A percentile compares a stretch with the other conserved stretches of the same genome.
These are phyloP conservation scores for Pionites leucogaster DNA, from an alignment of 2,113 vertebrate genomes.

Conservation along the genomic window DNA sequence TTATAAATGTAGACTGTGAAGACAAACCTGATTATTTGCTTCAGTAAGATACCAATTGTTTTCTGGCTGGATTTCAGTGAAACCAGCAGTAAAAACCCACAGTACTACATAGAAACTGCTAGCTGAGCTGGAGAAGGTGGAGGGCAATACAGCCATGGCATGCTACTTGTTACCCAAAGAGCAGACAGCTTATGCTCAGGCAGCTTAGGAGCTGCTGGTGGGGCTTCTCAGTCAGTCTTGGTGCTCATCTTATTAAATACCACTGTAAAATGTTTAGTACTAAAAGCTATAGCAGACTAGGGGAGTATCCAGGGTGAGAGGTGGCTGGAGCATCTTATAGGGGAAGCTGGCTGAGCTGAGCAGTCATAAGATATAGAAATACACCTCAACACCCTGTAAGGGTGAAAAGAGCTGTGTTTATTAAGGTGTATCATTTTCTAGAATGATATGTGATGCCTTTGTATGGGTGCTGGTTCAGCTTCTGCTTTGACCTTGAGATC, in stretches of 20 bases:
- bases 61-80: background rate
- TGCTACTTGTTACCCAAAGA: rapidly evolving
- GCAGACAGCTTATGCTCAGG: background rate
- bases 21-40: background rate
- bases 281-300: background rate
- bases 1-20: background rate
- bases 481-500: background rate
- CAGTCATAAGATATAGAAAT: background rate
- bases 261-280: background rate
- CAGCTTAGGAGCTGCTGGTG: background rate
- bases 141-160: background rate
- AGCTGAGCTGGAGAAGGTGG: background rate
- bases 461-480: background rate
- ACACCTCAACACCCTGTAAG: background rate
- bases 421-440: background rate
- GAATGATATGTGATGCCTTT: background rate
- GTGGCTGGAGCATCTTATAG: background rate
- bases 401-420: background rate
- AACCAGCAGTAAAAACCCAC: background rate
- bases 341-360: background rate
- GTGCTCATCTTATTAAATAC: background rate
- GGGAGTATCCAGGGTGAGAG: background rate
- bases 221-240: background rate
- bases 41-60: background rate
- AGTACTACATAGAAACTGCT: background rate